Evolutionary conservation across 1,140 invertebrate species (phyloP), one percentile per base, ranked within the genome.

Genomic region (Drosophila seguyi): DNA sequence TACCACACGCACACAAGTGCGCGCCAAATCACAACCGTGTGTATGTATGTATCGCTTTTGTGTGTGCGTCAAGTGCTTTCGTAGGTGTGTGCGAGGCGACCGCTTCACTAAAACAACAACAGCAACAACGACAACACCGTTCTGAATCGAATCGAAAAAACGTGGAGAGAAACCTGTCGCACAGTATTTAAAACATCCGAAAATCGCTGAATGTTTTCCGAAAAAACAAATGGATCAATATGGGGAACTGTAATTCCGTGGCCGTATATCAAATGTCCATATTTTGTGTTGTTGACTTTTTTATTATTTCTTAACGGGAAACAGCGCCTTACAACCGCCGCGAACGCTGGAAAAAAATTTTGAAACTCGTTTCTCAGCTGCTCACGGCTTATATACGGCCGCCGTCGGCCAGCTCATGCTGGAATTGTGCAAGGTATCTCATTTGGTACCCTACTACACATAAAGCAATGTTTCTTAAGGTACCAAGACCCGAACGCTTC

Each of bases 1-100:
- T 77, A 77, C 71, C 65, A 79, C 75, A 69, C 86, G 75, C 75
- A 78, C 38, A 78, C 75, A 52, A 71, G 66, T 60, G 84, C 83
- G 75, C 83, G 83, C 83, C 84, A 87, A 87, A 87, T 87, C 83
- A 87, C 83, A 88, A 83, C 84, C 84, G 84, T 83, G 75, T 77
- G 75, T 76, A 83, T 87, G 75, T 85, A 77, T 87, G 71, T 85
- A 66, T 83, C 62, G 66, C 55, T 39, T 8, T 41, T 42, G 31
- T 69, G 50, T 60, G 39, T 59, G 31, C 31, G 34, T 55, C 34
- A 53, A 59, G 29, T 44, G 72, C 45, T 57, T 69, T 25, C 56
- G 61, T 77, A 62, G 76, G 61, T 73, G 67, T 82, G 62, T 81
- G 63, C 65, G 66, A 42, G 59, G 58, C 66, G 36, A 61, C 58